These are phyloP conservation scores for Rousettus leschenaultii DNA, from an alignment of 2,113 vertebrate genomes.

Conservation along the genomic window DNA sequence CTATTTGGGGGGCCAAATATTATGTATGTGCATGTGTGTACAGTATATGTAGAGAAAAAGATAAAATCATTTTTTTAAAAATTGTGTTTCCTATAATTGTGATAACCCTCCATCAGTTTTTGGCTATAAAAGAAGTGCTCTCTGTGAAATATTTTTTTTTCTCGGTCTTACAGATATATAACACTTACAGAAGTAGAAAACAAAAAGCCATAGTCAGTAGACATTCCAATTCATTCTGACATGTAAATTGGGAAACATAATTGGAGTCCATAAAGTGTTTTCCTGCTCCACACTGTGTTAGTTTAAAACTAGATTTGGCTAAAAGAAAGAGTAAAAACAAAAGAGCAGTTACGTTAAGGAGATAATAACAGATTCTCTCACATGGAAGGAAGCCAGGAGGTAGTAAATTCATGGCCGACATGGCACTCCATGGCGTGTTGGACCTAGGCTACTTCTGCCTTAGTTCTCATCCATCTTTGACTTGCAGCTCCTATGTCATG, in stretches of 20 bases:
- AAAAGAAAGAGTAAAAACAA: background rate
- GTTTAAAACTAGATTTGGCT: background rate
- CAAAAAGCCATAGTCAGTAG: background rate
- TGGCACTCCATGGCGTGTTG: accelerated
- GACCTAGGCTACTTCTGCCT: background rate
- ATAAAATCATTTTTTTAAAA: slow-evolving; percentile 3
- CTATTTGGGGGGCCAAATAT: background rate
- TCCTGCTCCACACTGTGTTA: background rate
- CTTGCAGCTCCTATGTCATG: background rate
- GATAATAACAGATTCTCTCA: background rate
- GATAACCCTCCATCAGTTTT: background rate
- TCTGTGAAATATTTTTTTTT: background rate
- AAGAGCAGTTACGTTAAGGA: background rate
- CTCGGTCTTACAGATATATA: background rate
- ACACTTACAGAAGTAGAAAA: background rate
- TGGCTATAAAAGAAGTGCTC: background rate
- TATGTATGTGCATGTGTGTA: background rate
- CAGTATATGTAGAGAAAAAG: background rate
- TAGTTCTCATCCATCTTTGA: background rate
- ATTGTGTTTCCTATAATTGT: background rate
- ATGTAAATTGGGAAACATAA: background rate
- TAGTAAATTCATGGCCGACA: no score
- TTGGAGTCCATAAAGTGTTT: background rate
- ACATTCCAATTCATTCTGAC: background rate
- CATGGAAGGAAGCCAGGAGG: background rate